Conservation (phyloP, 2,113 vertebrate genomes). For the Halcyon senegalensis region DNA sequence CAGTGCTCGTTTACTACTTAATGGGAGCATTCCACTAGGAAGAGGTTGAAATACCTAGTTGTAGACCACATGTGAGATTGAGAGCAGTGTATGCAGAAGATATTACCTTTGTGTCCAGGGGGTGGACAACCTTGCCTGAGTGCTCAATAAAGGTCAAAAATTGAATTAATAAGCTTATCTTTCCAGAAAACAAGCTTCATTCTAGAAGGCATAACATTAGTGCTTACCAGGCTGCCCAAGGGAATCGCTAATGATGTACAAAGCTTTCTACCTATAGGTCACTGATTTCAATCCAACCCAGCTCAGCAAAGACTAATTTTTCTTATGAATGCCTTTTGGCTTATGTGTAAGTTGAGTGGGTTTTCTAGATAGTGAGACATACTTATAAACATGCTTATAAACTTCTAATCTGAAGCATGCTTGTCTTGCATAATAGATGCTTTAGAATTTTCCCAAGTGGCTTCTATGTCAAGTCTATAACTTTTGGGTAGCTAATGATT, state of each 20-base stretch:
- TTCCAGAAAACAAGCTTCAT: slow-evolving; percentile 59
- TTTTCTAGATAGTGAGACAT: not conserved
- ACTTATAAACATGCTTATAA: not conserved
- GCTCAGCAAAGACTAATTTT: not conserved
- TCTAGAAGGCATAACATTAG: slow-evolving; percentile 51
- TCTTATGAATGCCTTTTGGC: not conserved
- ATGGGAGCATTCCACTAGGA: not conserved
- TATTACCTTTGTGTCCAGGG: not conserved
- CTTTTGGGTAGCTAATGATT: not conserved
- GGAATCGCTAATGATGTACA: slow-evolving; percentile 49
- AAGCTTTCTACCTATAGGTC: slow-evolving; percentile 53
- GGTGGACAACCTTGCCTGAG: slow-evolving; percentile 31
- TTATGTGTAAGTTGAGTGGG: not conserved
- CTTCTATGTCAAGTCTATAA: not conserved
- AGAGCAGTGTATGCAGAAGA: not conserved
- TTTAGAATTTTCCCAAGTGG: not conserved
- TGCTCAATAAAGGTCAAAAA: slow-evolving; percentile 54
- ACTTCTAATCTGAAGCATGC: not conserved
- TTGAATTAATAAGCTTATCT: slow-evolving; percentile 60
- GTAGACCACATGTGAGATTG: not conserved
- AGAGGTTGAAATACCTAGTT: not conserved
- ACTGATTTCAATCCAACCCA: slow-evolving; percentile 51
- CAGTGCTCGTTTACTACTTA: not conserved
- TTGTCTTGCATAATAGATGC: not conserved
- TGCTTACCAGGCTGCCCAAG: slow-evolving; percentile 10